phyloP scores from a whole-genome alignment of 2,888 invertebrate species.

The Leptarthrus brevirostris region DNA sequence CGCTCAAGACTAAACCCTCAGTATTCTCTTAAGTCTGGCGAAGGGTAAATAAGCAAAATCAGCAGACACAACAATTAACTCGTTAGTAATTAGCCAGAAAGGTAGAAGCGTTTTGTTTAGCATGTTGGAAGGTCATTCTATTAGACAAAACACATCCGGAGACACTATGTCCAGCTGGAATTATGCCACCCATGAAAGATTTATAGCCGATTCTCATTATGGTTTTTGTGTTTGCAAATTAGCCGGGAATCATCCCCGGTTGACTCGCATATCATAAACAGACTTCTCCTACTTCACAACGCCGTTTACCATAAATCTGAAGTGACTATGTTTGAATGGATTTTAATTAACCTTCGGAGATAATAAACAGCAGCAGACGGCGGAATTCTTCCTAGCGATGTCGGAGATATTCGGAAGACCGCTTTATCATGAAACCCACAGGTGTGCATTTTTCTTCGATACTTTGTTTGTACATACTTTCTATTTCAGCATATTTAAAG shows the following conservation, averaged over 20 bases:
- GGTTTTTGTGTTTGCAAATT: slow-evolving; percentile 16
- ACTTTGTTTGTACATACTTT: no score
- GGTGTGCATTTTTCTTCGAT: no score
- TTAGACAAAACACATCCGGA: slow-evolving; percentile 35
- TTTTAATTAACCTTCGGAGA: no score
- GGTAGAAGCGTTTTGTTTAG: slow-evolving; percentile 44
- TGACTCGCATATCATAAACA: neutral
- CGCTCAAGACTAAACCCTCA: slow-evolving; percentile 13
- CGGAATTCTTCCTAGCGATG: no score
- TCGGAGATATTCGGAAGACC: no score
- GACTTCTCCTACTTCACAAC: neutral
- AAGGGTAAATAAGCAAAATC: slow-evolving; percentile 40
- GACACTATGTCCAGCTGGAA: slow-evolving; percentile 41
- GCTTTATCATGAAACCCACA: no score
- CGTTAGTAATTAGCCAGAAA: slow-evolving; percentile 37
- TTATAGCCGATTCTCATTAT: slow-evolving; percentile 15
- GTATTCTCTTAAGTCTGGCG: slow-evolving; percentile 6
- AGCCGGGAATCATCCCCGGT: slow-evolving; percentile 1
- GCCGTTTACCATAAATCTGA: neutral
- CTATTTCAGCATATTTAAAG: no score
- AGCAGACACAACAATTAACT: slow-evolving; percentile 45
- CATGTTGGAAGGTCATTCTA: slow-evolving; percentile 22
- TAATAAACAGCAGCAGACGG: no score
- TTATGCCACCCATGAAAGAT: slow-evolving; percentile 40
- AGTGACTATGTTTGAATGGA: neutral